Conservation (phyloP, 2,113 vertebrate genomes). For the Malaclemys terrapin region DNA sequence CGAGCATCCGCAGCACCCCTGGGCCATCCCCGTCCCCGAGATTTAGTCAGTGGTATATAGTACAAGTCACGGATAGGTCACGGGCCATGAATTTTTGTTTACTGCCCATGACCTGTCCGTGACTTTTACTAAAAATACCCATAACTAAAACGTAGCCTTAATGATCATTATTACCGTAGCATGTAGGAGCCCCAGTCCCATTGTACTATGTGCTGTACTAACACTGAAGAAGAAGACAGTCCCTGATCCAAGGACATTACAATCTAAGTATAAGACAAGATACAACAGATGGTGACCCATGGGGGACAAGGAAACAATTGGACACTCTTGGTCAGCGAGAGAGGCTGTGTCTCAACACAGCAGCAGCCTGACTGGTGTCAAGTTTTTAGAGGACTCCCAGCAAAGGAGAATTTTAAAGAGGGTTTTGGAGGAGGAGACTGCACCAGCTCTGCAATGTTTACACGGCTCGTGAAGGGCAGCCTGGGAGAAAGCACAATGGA, state of each 20-base stretch:
- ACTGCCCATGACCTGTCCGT: too few species aligned
- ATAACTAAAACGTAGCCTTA: too few species aligned
- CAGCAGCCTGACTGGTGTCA: neutral
- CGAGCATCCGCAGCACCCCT: too few species aligned
- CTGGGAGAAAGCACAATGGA: neutral
- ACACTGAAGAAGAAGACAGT: neutral
- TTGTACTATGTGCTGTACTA: neutral
- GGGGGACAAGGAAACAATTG: neutral
- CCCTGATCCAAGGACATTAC: neutral
- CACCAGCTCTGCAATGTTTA: neutral
- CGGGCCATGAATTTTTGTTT: too few species aligned
- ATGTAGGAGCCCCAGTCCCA: neutral
- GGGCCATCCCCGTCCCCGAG: too few species aligned
- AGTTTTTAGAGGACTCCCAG: neutral
- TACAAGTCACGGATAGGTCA: too few species aligned
- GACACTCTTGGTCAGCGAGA: neutral
- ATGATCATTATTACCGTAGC: neutral
- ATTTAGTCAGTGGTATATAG: too few species aligned
- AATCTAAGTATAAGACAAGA: neutral
- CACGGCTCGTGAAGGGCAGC: neutral
- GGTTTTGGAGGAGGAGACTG: neutral
- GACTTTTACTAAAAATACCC: too few species aligned
- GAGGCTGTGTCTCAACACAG: neutral
- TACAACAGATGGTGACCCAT: neutral
- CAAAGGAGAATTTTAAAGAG: neutral